Conservation (phyloP, 2,888 invertebrate species). For the Macrophya alboannulata region DNA sequence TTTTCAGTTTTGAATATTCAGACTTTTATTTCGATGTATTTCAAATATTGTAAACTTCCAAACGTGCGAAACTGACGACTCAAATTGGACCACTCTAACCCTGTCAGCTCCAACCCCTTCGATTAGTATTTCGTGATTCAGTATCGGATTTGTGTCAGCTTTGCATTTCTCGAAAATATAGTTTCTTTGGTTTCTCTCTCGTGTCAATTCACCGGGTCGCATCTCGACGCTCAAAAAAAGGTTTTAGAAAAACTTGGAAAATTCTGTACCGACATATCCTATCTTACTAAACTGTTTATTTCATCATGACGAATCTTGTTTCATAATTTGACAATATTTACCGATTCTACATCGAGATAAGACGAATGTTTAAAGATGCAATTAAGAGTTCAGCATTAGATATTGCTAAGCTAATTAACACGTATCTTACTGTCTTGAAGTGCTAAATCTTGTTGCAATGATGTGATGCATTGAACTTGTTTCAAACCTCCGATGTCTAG, state of each 20-base stretch:
- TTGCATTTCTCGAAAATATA: background rate
- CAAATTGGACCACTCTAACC: background rate
- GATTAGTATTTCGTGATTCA: background rate
- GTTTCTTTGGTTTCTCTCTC: background rate
- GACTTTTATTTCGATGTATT: no score
- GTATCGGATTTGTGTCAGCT: background rate
- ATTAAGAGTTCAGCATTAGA: background rate
- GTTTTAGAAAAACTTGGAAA: background rate
- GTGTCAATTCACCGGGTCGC: background rate
- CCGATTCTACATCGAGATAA: background rate
- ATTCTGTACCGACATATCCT: background rate
- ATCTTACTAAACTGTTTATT: background rate
- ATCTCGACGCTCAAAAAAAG: background rate
- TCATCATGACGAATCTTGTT: background rate
- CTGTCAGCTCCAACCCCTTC: background rate
- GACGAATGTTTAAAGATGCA: conserved; percentile 6
- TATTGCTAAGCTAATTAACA: background rate
- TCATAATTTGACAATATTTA: conserved; percentile 14
- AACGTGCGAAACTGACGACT: background rate
- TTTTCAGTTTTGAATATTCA: no score
- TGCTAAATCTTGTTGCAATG: background rate
- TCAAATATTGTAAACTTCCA: no score
- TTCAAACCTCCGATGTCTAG: background rate
- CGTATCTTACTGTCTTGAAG: background rate
- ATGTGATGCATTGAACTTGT: background rate